Conservation (phyloP, 2,113 vertebrate species). For the Phaethon lepturus region DNA sequence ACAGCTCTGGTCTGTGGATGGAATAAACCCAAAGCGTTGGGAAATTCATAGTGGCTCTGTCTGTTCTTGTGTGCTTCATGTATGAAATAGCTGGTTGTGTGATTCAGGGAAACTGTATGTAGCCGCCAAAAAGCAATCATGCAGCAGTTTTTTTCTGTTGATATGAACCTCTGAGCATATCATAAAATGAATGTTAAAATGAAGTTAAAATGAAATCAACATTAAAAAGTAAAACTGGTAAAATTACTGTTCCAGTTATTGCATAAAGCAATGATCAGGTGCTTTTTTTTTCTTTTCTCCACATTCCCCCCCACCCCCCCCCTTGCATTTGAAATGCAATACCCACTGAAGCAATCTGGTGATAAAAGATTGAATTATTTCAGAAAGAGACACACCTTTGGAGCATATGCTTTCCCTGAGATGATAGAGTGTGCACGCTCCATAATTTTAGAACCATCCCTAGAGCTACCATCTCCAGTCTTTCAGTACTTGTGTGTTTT, state of each 20-base stretch:
- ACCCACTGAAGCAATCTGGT: not conserved
- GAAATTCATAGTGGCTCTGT: not conserved
- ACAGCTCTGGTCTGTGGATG: not conserved
- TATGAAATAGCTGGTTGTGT: constrained; percentile 44
- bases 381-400: not conserved
- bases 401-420: not conserved
- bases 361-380: not conserved
- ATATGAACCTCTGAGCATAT: not conserved
- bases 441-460: not conserved
- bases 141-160: not conserved
- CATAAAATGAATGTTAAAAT: not conserved
- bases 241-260: not conserved
- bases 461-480: not conserved
- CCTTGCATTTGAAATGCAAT: not conserved
- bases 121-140: not conserved
- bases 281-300: not conserved
- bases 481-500: not conserved
- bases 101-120: not conserved
- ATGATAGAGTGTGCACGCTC: not conserved
- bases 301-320: not conserved
- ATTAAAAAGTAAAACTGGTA: not conserved
- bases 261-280: not conserved
- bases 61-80: not conserved
- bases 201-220: not conserved
- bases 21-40: not conserved